These are phyloP conservation scores for Myopa tessellatipennis DNA, from an alignment of 2,888 invertebrate species.

Conservation along the genomic window DNA sequence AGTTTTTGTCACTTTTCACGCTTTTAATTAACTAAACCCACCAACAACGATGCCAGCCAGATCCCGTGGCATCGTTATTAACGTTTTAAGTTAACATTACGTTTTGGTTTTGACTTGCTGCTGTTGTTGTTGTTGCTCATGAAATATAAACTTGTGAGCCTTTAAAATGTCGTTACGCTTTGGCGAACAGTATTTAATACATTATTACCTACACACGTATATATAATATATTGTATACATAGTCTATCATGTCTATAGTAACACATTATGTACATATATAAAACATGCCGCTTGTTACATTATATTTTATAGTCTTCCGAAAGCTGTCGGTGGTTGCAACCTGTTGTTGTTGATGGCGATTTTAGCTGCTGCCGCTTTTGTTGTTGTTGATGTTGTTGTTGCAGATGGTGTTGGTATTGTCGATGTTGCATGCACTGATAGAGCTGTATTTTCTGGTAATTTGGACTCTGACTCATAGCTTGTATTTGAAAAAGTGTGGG, in stretches of 20 bases:
- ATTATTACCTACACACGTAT: too few species aligned
- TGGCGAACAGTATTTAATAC: background rate
- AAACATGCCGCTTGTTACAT: background rate
- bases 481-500: background rate
- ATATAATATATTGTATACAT: too few species aligned
- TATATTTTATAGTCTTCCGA: background rate
- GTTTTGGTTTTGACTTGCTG: too few species aligned
- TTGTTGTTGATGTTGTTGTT: constrained; percentile 9
- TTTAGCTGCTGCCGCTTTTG: background rate
- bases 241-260: background rate
- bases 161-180: background rate
- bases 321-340: background rate
- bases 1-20: too few species aligned
- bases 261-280: background rate
- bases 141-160: background rate
- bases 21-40: too few species aligned
- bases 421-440: constrained; percentile 33
- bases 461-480: constrained; percentile 31
- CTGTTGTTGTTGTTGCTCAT: background rate
- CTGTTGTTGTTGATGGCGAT: background rate
- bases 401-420: constrained; percentile 5
- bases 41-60: too few species aligned
- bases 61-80: background rate
- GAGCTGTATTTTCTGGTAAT: constrained; percentile 29
- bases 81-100: background rate